These are phyloP conservation scores for Barnardius zonarius DNA, from an alignment of 2,113 vertebrate genomes.

Conservation along the genomic window DNA sequence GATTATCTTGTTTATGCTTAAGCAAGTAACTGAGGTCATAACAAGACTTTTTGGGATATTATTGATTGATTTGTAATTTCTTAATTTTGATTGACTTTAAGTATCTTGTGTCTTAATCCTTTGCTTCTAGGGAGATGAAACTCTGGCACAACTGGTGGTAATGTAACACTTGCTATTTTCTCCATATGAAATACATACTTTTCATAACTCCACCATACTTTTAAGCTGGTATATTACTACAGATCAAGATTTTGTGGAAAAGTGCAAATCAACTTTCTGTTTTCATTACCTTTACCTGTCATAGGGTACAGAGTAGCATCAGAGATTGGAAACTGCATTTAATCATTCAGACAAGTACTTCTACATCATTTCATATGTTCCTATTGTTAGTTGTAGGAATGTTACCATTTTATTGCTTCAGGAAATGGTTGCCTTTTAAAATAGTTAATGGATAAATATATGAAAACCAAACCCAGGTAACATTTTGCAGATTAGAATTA, in stretches of 20 bases:
- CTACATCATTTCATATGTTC: neutral
- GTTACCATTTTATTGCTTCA: neutral
- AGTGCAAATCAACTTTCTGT: neutral
- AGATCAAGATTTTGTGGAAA: neutral
- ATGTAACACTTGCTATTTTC: neutral
- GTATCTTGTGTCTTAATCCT: constrained; percentile 31
- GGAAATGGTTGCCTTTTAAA: neutral
- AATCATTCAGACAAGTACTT: neutral
- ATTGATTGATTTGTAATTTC: constrained; percentile 68
- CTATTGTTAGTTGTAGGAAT: neutral
- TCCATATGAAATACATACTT: neutral
- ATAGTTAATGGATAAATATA: neutral
- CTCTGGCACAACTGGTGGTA: neutral
- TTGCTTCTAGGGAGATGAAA: neutral
- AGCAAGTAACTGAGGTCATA: constrained; percentile 67
- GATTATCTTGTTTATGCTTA: constrained; percentile 73
- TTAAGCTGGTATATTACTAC: neutral
- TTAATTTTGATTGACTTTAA: constrained; percentile 71
- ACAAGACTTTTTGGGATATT: constrained; percentile 65
- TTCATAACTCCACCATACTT: neutral
- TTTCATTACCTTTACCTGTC: neutral
- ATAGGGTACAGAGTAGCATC: neutral
- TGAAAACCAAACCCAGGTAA: neutral
- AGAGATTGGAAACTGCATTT: neutral
- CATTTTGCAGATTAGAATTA: neutral